Base-by-base conservation (phyloP, 64 coral and sea anemone genomes). In the Dendrophyllia cribrosa region DNA sequence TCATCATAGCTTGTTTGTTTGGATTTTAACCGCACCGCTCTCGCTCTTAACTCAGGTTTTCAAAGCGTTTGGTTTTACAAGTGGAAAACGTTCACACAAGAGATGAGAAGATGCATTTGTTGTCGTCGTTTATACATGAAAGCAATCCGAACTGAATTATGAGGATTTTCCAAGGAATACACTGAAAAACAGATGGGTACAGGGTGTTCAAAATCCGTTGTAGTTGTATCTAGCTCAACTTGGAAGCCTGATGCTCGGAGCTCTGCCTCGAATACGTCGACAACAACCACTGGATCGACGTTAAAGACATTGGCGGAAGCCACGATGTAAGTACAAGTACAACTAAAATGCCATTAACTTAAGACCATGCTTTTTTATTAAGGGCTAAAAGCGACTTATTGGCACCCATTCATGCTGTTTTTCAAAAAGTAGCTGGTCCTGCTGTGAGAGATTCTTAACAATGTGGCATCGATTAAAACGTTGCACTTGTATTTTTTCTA, bases 141-240 rank as follows among this genome's bases (percentile, higher is more conserved):
- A 5, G 11, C 45, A 75, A 24, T 23, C 61, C 80, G 19, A 24
- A 12, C 53, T 56, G 24, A 4, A 65, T 51, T 51, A 65, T 67
- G 80, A 84, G 11, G 61, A 68, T 51, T 67, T 84, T n/a, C 17
- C 44, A 66, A 48, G 45, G 14, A 68, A 21, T 21, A 68, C 50
- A 75, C 4, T 49, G 5, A 49, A 56, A 75, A 75, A 44, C 62
- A 84, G 61, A 84, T 84, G 80, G 80, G 80, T n/a, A 84, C 61
- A 6, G 62, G 62, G 4, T 84, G 80, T 68, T 84, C 80, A 22
- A 84, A 45, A 68, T 84, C 80, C 16, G 58, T 65, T 19, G 62
- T 84, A 2, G 46, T 48, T 51, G 47, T 84, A 17, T 26, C 78
- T 17, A 84, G 20, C 20, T 49, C 61, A 6, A 44, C 50, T 26